Conservation (phyloP, 2,113 vertebrate genomes). For the Cettia cetti region DNA sequence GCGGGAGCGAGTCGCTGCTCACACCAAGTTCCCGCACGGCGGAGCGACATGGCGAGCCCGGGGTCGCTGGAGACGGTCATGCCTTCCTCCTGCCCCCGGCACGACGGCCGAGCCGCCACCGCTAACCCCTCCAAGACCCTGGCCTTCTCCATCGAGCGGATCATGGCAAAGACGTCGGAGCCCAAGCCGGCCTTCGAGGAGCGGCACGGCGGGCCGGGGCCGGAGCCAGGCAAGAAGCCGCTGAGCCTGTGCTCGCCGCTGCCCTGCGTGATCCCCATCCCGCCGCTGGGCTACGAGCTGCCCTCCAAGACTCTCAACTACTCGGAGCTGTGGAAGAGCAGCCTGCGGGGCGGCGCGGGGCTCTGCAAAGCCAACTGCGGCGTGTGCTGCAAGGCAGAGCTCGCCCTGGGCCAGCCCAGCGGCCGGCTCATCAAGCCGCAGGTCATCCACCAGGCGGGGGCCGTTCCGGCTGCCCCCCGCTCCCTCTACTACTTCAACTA, state of each 20-base stretch:
- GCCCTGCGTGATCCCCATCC: constrained; percentile 92
- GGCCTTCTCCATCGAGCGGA: constrained; percentile 98
- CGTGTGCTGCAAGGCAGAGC: constrained; percentile 86
- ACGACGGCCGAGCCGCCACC: constrained; percentile 76
- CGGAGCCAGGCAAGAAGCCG: constrained; percentile 80
- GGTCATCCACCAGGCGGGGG: constrained; percentile 89
- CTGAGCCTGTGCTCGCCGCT: constrained; percentile 89
- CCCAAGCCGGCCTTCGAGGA: constrained; percentile 78
- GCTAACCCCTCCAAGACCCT: constrained; percentile 88
- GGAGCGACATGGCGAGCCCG: constrained; percentile 85
- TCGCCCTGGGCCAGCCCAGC: constrained; percentile 77
- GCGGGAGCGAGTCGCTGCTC: constrained; percentile 75
- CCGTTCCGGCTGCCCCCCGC: constrained; percentile 80
- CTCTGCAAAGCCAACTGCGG: constrained; percentile 91
- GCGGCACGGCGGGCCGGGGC: constrained; percentile 65
- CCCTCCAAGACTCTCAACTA: constrained; percentile 94
- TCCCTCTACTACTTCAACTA: constrained; percentile 97
- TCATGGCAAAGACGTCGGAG: constrained; percentile 96
- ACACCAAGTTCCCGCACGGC: constrained; percentile 71
- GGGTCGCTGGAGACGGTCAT: constrained; percentile 88
- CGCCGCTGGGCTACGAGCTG: constrained; percentile 88
- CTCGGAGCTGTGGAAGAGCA: constrained; percentile 93
- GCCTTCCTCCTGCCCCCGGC: constrained; percentile 81
- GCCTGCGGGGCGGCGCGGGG: constrained; percentile 81
- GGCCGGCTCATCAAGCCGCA: constrained; percentile 92